Percentiles rank a stretch among this genome's conserved stretches.
phyloP scores from a whole-genome alignment of 2,888 invertebrate genomes.

The Dichetophora obliterata region DNA sequence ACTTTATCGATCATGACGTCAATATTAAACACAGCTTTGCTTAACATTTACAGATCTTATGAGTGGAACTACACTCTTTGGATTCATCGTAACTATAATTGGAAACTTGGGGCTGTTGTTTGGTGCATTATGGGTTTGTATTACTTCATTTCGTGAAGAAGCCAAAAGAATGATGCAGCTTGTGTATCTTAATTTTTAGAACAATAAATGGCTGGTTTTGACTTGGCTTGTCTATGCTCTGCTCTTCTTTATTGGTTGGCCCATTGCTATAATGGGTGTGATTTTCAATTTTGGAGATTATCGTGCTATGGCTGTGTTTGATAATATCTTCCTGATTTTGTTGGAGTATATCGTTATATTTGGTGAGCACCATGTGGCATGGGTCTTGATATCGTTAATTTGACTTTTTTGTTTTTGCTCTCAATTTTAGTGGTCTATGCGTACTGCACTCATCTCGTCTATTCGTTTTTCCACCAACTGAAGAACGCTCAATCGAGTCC shows the following conservation, averaged over 20 bases:
- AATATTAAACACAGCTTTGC: slow-evolving; percentile 13
- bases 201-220: slow-evolving; percentile 50
- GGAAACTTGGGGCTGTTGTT: slow-evolving; percentile 53
- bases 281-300: slow-evolving; percentile 60
- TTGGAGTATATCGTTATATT: slow-evolving; percentile 51
- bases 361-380: slow-evolving; percentile 48
- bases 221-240: slow-evolving; percentile 56
- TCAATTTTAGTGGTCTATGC: slow-evolving; percentile 38
- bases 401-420: slow-evolving; percentile 2
- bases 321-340: slow-evolving; percentile 51
- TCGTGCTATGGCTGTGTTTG: slow-evolving; percentile 49
- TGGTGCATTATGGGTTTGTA: slow-evolving; percentile 54
- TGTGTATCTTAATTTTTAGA: slow-evolving; percentile 45
- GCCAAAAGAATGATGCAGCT: not conserved
- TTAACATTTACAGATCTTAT: slow-evolving; percentile 50
- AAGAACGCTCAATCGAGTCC: slow-evolving; percentile 51
- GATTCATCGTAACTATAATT: slow-evolving; percentile 50
- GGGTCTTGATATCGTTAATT: not conserved
- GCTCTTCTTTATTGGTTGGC: slow-evolving; percentile 54
- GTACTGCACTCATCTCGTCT: slow-evolving; percentile 56
- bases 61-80: slow-evolving; percentile 45
- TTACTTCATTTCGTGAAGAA: not conserved
- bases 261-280: slow-evolving; percentile 56
- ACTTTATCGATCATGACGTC: slow-evolving; percentile 1
- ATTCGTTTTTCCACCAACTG: slow-evolving; percentile 56